Base-by-base conservation (phyloP, 2,113 vertebrate species). In the Otolemur garnettii region DNA sequence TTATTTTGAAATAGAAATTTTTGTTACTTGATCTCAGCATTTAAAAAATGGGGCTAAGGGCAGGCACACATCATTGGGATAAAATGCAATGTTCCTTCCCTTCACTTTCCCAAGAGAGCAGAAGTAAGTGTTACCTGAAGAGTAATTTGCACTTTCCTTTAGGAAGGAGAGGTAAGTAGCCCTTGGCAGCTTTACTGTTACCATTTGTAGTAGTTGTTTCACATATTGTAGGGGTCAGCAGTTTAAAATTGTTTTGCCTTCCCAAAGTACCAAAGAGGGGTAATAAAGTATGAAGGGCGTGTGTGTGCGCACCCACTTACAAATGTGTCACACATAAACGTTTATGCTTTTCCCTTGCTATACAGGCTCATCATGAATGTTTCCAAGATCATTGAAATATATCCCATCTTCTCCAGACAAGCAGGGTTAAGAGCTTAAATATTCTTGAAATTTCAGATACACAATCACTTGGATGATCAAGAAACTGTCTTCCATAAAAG, bases 211-310 rank as follows among this genome's bases (percentile, higher is more conserved):
- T 92, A 98, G 97, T 96, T 98, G 98, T 98, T 98, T 98, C 98
- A 98, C 98, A 97, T 98, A 97, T 97, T 57, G 92, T 97, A 97
- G 97, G 97, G 98, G 96, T 98, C 97, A 97, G 98, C 97, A 97
- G 98, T 98, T 98, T 98, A 98, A 98, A 98, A 98, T 96, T 97
- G 95, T 97, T 98, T 98, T 98, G 97, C 96, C 98, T 97, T 98
- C 97, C 97, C 87, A 96, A 57, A 78, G 10, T 24, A 45, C 72
- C 8, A 3, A 28, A 81, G 77, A 71, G n/a, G 14, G 50, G 59
- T 0, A 7, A 26, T 17, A 28, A 64, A 19, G 26, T n/a, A 64
- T 3, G 7, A 68, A 15, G 30, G 2, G 21, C 4, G 30, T 1
- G 17, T 66, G 24, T 1, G 22, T 35, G 22, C 3, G 45, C 8